Conservation (phyloP, 2,888 invertebrate genomes). For the Ormia ochracea region DNA sequence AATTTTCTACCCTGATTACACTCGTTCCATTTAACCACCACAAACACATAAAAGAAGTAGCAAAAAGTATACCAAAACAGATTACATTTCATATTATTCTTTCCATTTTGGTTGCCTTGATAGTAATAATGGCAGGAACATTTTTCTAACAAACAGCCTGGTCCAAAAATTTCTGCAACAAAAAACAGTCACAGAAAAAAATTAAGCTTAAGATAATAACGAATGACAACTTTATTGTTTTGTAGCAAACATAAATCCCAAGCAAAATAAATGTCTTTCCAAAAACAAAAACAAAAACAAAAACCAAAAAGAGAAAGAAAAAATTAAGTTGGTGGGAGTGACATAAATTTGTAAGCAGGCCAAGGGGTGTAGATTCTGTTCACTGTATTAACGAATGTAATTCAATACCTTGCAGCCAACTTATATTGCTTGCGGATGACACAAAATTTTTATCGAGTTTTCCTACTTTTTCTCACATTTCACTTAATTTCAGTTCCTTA, state of each 20-base stretch:
- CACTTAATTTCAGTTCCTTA: neutral
- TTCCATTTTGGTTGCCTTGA: neutral
- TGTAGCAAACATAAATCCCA: slow-evolving; percentile 59
- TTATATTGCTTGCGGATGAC: slow-evolving; percentile 55
- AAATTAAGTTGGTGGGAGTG: neutral
- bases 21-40: neutral
- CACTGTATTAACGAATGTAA: slow-evolving; percentile 49
- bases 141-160: neutral
- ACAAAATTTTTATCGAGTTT: slow-evolving; percentile 49
- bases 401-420: slow-evolving; percentile 57
- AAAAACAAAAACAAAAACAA: neutral
- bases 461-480: slow-evolving; percentile 10
- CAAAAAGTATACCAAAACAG: slow-evolving; percentile 21
- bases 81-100: slow-evolving; percentile 18
- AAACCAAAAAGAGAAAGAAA: neutral
- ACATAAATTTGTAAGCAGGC: neutral
- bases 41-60: neutral
- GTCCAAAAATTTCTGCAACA: neutral
- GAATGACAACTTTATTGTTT: slow-evolving; percentile 73
- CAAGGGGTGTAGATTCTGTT: slow-evolving; percentile 20
- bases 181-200: slow-evolving; percentile 33
- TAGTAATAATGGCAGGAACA: slow-evolving; percentile 35
- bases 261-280: slow-evolving; percentile 48
- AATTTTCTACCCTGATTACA: slow-evolving; percentile 27
- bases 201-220: slow-evolving; percentile 72